Conservation (phyloP, 2,113 vertebrate species). For the Anguilla japonica region DNA sequence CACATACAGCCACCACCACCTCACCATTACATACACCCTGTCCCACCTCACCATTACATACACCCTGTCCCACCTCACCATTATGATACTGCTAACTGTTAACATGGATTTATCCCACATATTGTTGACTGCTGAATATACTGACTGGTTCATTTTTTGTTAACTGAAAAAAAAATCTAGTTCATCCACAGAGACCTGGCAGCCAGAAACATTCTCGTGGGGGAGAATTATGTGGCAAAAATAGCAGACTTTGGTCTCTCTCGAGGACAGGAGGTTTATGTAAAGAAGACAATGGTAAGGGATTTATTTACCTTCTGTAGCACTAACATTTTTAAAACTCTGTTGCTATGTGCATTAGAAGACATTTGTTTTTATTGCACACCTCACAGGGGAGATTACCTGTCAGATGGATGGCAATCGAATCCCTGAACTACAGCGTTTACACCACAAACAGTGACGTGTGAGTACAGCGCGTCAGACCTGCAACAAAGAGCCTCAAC, state of each 20-base stretch:
- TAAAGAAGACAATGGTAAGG: conserved; percentile 85
- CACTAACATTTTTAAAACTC: conserved; percentile 14
- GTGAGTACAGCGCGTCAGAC: conserved; percentile 59
- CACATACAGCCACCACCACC: neutral
- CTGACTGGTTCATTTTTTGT: too few species aligned
- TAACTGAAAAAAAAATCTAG: conserved; percentile 47
- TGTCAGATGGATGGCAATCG: conserved; percentile 89
- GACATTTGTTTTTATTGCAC: too few species aligned
- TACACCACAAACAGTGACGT: conserved; percentile 88
- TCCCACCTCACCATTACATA: neutral
- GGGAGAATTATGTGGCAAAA: conserved; percentile 84
- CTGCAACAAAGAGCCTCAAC: conserved; percentile 25
- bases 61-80: neutral
- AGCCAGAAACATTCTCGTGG: conserved; percentile 85
- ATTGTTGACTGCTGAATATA: too few species aligned
- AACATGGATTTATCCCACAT: neutral
- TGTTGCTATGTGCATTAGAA: neutral
- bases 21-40: neutral
- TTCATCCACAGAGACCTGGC: conserved; percentile 87
- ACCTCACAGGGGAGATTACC: conserved; percentile 78
- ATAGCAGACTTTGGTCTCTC: conserved; percentile 88
- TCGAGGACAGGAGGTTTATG: conserved; percentile 86
- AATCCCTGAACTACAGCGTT: conserved; percentile 88
- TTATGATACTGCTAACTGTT: neutral
- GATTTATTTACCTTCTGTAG: neutral